Base-by-base conservation (phyloP, 2,797 vertebrate genomes). In the Scyliorhinus canicula region DNA sequence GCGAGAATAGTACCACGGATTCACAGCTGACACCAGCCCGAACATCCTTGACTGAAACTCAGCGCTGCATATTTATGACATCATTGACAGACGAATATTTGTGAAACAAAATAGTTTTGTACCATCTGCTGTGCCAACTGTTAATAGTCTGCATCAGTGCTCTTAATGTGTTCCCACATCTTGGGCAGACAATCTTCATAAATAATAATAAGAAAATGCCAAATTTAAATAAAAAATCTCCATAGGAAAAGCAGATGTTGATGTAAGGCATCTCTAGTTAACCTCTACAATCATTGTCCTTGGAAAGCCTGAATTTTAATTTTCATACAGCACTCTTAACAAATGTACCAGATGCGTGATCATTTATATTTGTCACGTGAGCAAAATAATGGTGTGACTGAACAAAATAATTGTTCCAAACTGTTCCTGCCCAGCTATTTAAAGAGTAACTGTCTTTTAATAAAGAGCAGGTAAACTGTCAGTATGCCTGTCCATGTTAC, bases 101-200 rank as follows among this genome's bases (percentile, higher is more conserved):
- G 93, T 55, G 63, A n/a, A 94, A 74, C 44, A 71, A 28, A 31
- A 93, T 52, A 93, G 31, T 74, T 71, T 52, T 94, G 44, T 50
- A 55, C 47, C 93, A 94, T 74, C 93, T 94, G 93, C 26, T 52
- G 93, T 8, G 21, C 67, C 65, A 94, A n/a, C 93, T 74, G 93
- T 19, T 94, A 35, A 74, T 52, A 16, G 65, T 31, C 67, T 74
- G 93, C 65, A 7, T 40, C 67, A 67, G 44, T 52, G 26, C 65
- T 44, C n/a, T 47, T 82, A 91, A 91, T 63, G 16, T 63, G n/a
- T 91, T n/a, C 88, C 57, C 40, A 40, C 57, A 65, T n/a, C 60
- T 65, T 63, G 40, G 88, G 60, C n/a, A 91, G 65, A 90, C n/a
- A 91, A 40, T 63, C 7, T n/a, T 91, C 60, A 91, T 65, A 91